A percentile compares a stretch with the other conserved stretches of the same genome.
Evolutionary conservation across 2,797 vertebrate genomes (phyloP).

Genomic region (Tenualosa thibaudeaui): DNA sequence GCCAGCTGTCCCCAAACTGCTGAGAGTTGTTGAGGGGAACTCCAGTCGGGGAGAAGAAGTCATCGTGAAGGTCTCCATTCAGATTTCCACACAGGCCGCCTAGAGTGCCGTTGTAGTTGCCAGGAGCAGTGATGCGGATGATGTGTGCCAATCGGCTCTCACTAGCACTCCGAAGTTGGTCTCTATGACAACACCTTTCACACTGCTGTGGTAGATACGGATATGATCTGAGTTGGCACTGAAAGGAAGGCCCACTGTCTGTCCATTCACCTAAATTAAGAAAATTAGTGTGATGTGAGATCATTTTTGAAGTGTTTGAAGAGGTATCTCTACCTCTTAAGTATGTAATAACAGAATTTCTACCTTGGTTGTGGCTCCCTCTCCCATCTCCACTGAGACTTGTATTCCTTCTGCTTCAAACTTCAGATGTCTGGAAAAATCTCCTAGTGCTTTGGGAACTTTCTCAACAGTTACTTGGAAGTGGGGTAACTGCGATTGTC

Average conservation of each 20-base stretch:
- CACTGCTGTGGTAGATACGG: constrained; percentile 60
- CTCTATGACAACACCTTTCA: constrained; percentile 57
- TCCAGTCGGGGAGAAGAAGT: constrained; percentile 57
- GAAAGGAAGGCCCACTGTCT: constrained; percentile 58
- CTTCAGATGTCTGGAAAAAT: constrained; percentile 56
- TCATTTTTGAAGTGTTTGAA: too few relatives aligned
- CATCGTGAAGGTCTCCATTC: constrained; percentile 57
- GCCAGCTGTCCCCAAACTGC: constrained; percentile 66
- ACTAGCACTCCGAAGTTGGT: constrained; percentile 66
- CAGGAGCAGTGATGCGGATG: constrained; percentile 59
- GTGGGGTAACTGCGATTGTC: constrained; percentile 38
- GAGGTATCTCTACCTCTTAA: too few relatives aligned
- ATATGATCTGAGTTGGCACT: constrained; percentile 39
- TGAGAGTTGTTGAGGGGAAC: constrained; percentile 39
- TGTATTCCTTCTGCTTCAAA: constrained; percentile 58
- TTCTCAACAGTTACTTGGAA: constrained; percentile 62
- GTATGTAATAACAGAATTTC: background rate
- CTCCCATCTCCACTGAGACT: constrained; percentile 55
- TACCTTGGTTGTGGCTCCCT: constrained; percentile 57
- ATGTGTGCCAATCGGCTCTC: constrained; percentile 63
- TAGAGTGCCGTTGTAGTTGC: constrained; percentile 57
- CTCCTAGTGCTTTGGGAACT: constrained; percentile 48
- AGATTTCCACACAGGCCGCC: constrained; percentile 70
- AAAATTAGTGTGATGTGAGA: too few relatives aligned
- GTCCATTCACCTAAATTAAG: constrained; percentile 62